Percentiles rank a stretch among this genome's conserved stretches.
Conservation (phyloP, 2,888 invertebrate species). For the Glyphotaelius pellucidus region DNA sequence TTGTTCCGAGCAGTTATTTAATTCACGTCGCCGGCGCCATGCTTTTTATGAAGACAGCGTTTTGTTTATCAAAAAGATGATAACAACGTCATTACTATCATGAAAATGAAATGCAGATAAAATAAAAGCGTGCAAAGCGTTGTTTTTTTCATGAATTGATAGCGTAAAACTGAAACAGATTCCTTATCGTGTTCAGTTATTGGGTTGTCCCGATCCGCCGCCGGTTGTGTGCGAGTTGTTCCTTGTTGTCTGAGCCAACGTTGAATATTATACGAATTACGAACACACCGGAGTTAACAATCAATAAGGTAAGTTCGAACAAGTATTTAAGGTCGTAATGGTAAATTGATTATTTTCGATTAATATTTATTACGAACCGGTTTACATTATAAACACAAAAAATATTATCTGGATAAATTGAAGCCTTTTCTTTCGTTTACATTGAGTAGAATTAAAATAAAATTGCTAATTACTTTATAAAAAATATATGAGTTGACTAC, state of each 20-base stretch:
- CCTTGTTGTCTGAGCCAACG: not conserved
- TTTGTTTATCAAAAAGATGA: not conserved
- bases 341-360: too few relatives aligned
- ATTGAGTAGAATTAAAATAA: too few relatives aligned
- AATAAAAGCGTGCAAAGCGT: not conserved
- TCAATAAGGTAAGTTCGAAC: not conserved
- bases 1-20: too few relatives aligned
- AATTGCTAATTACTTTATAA: too few relatives aligned
- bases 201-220: not conserved
- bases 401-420: too few relatives aligned
- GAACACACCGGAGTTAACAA: not conserved
- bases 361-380: not conserved
- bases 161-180: not conserved
- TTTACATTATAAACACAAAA: too few relatives aligned
- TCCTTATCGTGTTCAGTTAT: slow-evolving; percentile 11
- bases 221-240: not conserved
- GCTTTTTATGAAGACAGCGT: too few relatives aligned
- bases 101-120: not conserved
- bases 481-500: too few relatives aligned
- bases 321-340: too few relatives aligned
- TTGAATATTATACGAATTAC: not conserved
- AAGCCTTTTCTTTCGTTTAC: too few relatives aligned
- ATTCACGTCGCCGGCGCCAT: too few relatives aligned
- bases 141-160: not conserved
- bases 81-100: not conserved